Percentiles rank a stretch among this genome's conserved stretches.
phyloP scores from a whole-genome alignment of 2,113 vertebrate genomes.

The Pteropus alecto region DNA sequence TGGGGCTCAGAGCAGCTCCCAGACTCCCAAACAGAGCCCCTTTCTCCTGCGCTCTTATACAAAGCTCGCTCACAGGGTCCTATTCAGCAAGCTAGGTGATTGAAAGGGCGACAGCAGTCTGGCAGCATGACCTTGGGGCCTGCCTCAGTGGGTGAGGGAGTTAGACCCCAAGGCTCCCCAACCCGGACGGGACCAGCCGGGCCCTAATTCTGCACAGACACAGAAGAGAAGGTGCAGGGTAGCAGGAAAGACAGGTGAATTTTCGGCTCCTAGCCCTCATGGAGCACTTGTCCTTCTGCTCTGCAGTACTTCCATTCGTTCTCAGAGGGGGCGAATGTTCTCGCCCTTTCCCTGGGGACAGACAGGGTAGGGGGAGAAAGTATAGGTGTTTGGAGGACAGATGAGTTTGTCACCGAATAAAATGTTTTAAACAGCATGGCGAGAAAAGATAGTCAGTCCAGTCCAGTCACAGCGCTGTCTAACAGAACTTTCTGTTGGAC shows the following conservation, averaged over 20 bases:
- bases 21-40: constrained; percentile 50
- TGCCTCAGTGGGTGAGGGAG: background rate
- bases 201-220: background rate
- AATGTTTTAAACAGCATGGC: background rate
- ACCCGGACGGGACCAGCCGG: background rate
- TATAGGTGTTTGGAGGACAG: background rate
- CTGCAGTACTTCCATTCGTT: background rate
- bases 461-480: background rate
- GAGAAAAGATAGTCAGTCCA: background rate
- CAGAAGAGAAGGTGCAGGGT: background rate
- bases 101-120: background rate
- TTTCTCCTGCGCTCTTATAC: constrained; percentile 16
- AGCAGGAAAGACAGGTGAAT: background rate
- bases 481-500: background rate
- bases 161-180: background rate
- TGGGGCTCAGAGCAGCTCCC: background rate
- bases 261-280: background rate
- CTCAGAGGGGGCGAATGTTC: background rate
- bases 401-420: background rate
- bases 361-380: background rate
- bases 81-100: background rate
- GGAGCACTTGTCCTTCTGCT: background rate
- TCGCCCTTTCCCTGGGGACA: background rate
- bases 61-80: constrained; percentile 44
- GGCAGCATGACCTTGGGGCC: constrained; percentile 4